phyloP scores from a whole-genome alignment of 2,113 vertebrate genomes.

The Lipophrys pholis region DNA sequence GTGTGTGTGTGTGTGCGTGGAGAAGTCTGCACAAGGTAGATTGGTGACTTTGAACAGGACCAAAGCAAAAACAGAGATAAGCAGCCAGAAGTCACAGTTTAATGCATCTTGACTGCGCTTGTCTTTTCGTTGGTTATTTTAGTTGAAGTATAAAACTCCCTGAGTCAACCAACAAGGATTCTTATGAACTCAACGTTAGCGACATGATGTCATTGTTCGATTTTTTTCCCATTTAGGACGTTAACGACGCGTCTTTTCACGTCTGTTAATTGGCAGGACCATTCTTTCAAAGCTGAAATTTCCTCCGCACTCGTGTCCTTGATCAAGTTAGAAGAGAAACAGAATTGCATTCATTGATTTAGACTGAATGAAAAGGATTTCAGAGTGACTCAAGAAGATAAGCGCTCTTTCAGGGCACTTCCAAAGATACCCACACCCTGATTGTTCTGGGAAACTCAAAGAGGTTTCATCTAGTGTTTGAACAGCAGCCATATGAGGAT shows the following conservation, averaged over 20 bases:
- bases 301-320: conserved; percentile 34
- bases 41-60: conserved; percentile 60
- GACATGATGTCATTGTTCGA: no score
- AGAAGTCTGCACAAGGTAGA: conserved; percentile 18
- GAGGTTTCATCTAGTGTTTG: conserved; percentile 69
- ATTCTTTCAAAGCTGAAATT: conserved; percentile 24
- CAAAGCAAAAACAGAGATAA: conserved; percentile 52
- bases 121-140: not conserved
- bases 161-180: no score
- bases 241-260: conserved; percentile 2
- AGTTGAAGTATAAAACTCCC: not conserved
- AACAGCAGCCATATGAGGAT: conserved; percentile 57
- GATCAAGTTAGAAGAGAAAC: conserved; percentile 49
- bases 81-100: conserved; percentile 52
- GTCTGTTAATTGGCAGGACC: conserved; percentile 6
- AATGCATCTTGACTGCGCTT: conserved; percentile 9
- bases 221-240: conserved; percentile 14
- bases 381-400: conserved; percentile 63
- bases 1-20: not conserved
- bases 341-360: conserved; percentile 60
- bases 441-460: conserved; percentile 74
- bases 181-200: no score
- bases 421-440: conserved; percentile 54
- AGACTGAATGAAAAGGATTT: conserved; percentile 56
- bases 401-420: conserved; percentile 61